Percentiles rank a stretch among this genome's conserved stretches.
Conservation (phyloP, 2,113 vertebrate genomes). For the Caretta caretta region DNA sequence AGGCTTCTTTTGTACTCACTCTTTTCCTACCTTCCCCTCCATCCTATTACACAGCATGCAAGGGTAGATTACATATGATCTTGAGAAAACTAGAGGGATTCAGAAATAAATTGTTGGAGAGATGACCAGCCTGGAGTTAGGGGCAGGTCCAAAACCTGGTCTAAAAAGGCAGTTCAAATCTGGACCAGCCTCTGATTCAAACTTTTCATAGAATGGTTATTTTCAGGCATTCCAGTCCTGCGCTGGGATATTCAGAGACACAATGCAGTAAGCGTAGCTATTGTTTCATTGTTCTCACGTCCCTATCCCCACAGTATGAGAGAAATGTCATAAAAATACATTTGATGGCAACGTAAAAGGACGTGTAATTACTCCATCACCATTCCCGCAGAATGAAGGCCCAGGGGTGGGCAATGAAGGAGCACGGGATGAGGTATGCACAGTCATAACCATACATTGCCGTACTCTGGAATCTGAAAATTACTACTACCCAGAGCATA, state of each 20-base stretch:
- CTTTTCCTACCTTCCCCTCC: background rate
- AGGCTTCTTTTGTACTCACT: background rate
- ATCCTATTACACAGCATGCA: background rate
- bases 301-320: background rate
- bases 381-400: background rate
- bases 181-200: background rate
- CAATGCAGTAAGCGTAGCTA: background rate
- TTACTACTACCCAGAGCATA: background rate
- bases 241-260: background rate
- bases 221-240: background rate
- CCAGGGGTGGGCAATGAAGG: background rate
- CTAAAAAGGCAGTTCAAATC: background rate
- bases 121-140: background rate
- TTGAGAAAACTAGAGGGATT: background rate
- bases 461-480: constrained; percentile 11
- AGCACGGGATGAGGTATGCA: background rate
- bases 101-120: background rate
- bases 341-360: background rate
- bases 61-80: background rate
- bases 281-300: background rate
- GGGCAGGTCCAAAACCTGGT: background rate
- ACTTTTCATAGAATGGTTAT: background rate
- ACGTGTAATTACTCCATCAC: constrained; percentile 7
- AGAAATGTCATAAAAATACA: constrained; percentile 33
- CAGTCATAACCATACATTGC: background rate